phyloP scores from a whole-genome alignment of 2,797 vertebrate species.

The Erpetoichthys calabaricus region DNA sequence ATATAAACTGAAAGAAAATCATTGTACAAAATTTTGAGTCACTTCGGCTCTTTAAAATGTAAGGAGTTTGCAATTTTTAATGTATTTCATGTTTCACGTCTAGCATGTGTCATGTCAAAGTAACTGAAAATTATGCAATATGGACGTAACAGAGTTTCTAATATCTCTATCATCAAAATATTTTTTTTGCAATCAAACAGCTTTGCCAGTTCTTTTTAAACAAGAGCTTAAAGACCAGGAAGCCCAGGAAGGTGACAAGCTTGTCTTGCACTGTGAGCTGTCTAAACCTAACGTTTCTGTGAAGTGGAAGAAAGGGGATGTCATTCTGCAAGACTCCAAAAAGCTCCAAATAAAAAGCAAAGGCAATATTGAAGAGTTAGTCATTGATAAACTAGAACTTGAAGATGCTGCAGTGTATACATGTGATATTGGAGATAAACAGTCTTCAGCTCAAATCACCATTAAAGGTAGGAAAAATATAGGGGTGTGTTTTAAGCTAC shows the following conservation, averaged over 20 bases:
- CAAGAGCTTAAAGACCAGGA: constrained; percentile 12
- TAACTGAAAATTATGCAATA: no score
- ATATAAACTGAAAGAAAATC: no score
- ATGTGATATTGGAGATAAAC: constrained; percentile 7
- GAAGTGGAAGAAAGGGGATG: constrained; percentile 7
- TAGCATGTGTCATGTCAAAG: no score
- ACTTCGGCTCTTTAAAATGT: no score
- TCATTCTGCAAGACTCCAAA: constrained; percentile 2
- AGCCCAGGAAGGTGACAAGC: constrained; percentile 1
- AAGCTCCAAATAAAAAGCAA: constrained; percentile 8
- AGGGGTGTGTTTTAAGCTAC: neutral
- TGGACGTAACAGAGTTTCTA: no score
- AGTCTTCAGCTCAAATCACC: neutral
- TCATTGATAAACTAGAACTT: neutral
- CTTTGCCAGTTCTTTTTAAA: constrained; percentile 9
- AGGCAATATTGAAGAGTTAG: neutral
- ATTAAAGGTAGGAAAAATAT: neutral
- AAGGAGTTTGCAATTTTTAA: no score
- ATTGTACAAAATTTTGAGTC: no score
- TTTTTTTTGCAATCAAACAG: neutral
- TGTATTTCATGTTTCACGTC: no score
- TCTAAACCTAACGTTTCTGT: constrained; percentile 6
- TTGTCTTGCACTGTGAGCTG: constrained; percentile 4
- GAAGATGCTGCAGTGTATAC: constrained; percentile 6
- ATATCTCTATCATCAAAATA: no score